Percentiles rank a stretch among this genome's conserved stretches.
Evolutionary conservation across 2,113 vertebrate genomes (phyloP).

Genomic region (Pelvicachromis taeniatus): DNA sequence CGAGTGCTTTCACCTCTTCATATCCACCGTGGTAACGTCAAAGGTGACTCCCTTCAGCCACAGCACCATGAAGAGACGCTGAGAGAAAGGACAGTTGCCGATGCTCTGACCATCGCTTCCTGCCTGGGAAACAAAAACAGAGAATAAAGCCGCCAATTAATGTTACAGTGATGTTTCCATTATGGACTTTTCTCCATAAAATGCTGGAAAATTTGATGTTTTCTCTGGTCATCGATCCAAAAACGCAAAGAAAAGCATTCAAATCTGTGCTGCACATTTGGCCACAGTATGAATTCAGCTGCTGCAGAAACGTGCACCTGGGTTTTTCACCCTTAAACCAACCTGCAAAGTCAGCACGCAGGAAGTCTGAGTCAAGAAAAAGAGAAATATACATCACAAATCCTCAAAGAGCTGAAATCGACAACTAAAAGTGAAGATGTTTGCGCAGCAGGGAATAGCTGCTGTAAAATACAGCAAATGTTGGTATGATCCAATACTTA

Average conservation of each 20-base stretch:
- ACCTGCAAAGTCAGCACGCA: background rate
- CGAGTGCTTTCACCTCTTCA: constrained; percentile 77
- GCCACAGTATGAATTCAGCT: background rate
- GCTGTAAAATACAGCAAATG: background rate
- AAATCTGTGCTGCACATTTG: background rate
- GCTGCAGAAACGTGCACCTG: background rate
- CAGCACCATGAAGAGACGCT: constrained; percentile 90
- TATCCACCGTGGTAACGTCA: constrained; percentile 89
- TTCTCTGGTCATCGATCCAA: background rate
- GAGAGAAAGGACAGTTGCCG: constrained; percentile 92
- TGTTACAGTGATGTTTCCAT: background rate
- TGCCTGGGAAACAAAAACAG: constrained; percentile 67
- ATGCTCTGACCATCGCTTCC: constrained; percentile 88
- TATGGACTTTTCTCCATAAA: background rate
- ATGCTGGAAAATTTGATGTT: background rate
- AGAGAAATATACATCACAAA: background rate
- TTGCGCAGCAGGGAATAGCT: background rate
- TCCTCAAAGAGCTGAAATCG: background rate
- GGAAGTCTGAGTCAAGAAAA: background rate
- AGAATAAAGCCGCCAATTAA: background rate
- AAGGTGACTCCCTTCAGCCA: constrained; percentile 91
- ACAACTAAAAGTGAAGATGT: background rate
- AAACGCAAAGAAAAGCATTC: background rate
- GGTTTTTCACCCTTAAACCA: background rate
- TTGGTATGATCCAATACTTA: background rate